Evolutionary conservation across 2,113 vertebrate species (phyloP).

Genomic region (Sebastes schlegelii): DNA sequence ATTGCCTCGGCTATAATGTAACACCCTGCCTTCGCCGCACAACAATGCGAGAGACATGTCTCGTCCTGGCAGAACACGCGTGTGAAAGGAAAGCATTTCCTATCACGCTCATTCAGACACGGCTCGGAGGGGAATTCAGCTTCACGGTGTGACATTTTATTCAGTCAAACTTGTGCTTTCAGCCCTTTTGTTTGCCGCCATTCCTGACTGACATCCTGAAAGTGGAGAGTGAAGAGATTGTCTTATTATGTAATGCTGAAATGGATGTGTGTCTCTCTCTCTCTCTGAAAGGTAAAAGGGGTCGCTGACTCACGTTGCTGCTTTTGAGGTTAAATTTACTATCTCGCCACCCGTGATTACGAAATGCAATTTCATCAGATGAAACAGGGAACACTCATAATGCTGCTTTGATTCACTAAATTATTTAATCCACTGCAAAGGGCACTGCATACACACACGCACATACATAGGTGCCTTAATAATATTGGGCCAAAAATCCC

Average conservation of each 20-base stretch:
- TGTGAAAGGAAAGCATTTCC: slow-evolving; percentile 53
- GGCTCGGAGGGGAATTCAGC: slow-evolving; percentile 23
- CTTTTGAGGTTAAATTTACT: slow-evolving; percentile 70
- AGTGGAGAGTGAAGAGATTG: slow-evolving; percentile 31
- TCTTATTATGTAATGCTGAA: slow-evolving; percentile 39
- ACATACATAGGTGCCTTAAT: slow-evolving; percentile 3
- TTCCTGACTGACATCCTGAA: slow-evolving; percentile 29
- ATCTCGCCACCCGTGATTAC: slow-evolving; percentile 64
- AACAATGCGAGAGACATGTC: slow-evolving; percentile 66
- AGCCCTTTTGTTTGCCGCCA: slow-evolving; percentile 34
- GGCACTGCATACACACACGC: slow-evolving; percentile 12
- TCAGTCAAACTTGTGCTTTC: slow-evolving; percentile 50
- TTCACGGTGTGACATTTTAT: slow-evolving; percentile 58
- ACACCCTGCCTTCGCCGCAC: slow-evolving; percentile 50
- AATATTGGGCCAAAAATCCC: slow-evolving; percentile 3
- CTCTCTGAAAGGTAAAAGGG: slow-evolving; percentile 37
- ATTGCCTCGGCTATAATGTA: slow-evolving; percentile 49
- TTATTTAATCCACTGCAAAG: slow-evolving; percentile 67
- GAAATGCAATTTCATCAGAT: slow-evolving; percentile 76
- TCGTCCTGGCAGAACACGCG: slow-evolving; percentile 32
- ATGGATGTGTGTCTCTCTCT: slow-evolving; percentile 29
- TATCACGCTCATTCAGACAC: slow-evolving; percentile 43
- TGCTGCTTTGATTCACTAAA: slow-evolving; percentile 67
- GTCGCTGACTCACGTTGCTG: slow-evolving; percentile 51
- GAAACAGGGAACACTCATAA: slow-evolving; percentile 49